Evolutionary conservation across 2,888 invertebrate genomes (phyloP).

Genomic region (Ctena decussata): DNA sequence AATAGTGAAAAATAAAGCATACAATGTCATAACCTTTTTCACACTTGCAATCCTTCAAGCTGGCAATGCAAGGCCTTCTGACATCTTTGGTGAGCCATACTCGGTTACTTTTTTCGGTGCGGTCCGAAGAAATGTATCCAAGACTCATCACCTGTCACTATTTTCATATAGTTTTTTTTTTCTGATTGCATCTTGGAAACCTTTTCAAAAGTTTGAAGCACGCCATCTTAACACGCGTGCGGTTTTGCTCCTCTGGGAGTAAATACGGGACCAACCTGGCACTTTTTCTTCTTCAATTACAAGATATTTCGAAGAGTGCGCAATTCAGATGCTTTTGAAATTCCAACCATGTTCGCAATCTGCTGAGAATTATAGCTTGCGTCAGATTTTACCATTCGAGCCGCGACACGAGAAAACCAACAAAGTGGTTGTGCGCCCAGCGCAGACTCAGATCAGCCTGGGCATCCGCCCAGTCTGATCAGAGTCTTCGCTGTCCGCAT

Average conservation of each 20-base stretch:
- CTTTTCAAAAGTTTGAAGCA: not conserved
- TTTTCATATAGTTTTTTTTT: not conserved
- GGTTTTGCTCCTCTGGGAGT: not conserved
- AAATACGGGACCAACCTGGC: no score
- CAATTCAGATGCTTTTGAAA: no score
- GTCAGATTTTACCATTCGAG: no score
- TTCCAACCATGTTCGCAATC: not conserved
- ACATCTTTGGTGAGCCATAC: not conserved
- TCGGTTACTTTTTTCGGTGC: not conserved
- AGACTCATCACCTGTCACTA: slow-evolving; percentile 1
- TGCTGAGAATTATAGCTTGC: not conserved
- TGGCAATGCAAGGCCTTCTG: slow-evolving; percentile 2
- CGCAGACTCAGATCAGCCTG: no score
- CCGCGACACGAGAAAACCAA: no score
- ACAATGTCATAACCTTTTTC: not conserved
- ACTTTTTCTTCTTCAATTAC: no score
- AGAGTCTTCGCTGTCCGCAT: no score
- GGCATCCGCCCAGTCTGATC: no score
- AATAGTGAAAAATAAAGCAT: not conserved
- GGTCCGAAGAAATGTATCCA: not conserved
- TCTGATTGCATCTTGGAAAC: not conserved
- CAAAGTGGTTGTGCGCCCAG: no score
- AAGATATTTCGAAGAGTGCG: no score
- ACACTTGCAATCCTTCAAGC: not conserved
- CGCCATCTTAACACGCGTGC: not conserved